These are phyloP conservation scores for Hyphantria cunea DNA, from an alignment of 1,140 invertebrate genomes.

Conservation along the genomic window DNA sequence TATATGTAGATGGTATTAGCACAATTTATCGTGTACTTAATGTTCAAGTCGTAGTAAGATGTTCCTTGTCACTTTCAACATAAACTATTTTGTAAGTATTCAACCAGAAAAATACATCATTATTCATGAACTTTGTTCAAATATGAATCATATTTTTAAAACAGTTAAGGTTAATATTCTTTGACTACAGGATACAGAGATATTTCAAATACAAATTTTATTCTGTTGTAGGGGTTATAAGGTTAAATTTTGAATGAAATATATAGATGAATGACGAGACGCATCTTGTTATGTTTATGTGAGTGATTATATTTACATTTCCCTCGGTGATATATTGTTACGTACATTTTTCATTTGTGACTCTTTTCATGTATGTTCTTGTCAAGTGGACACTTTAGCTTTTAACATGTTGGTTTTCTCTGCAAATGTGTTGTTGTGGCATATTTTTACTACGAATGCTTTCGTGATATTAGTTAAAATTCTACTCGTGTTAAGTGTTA, in stretches of 20 bases:
- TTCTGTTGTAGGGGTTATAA: conserved; percentile 2
- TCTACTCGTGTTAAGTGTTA: too few species aligned
- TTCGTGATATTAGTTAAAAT: too few species aligned
- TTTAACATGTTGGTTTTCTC: conserved; percentile 11
- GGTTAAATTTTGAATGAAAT: conserved; percentile 13
- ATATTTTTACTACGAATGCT: conserved; percentile 6
- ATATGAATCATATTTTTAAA: background rate
- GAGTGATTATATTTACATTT: conserved; percentile 36
- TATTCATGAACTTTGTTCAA: background rate
- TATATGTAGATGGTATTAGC: conserved; percentile 2
- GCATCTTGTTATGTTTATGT: conserved; percentile 34
- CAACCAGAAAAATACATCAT: conserved; percentile 21
- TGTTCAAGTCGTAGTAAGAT: conserved; percentile 12
- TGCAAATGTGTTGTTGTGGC: conserved; percentile 8
- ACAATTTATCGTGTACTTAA: conserved; percentile 9
- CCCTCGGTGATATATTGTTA: conserved; percentile 31
- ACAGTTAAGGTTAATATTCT: background rate
- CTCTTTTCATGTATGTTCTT: conserved; percentile 31
- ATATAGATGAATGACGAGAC: conserved; percentile 9
- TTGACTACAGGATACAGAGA: background rate
- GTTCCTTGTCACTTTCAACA: conserved; percentile 21
- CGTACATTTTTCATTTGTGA: conserved; percentile 41
- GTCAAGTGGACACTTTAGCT: conserved; percentile 37
- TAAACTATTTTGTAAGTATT: conserved; percentile 28
- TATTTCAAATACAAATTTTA: conserved; percentile 15